These are phyloP conservation scores for Chelonia mydas DNA, from an alignment of 2,797 vertebrate species.

Conservation along the genomic window DNA sequence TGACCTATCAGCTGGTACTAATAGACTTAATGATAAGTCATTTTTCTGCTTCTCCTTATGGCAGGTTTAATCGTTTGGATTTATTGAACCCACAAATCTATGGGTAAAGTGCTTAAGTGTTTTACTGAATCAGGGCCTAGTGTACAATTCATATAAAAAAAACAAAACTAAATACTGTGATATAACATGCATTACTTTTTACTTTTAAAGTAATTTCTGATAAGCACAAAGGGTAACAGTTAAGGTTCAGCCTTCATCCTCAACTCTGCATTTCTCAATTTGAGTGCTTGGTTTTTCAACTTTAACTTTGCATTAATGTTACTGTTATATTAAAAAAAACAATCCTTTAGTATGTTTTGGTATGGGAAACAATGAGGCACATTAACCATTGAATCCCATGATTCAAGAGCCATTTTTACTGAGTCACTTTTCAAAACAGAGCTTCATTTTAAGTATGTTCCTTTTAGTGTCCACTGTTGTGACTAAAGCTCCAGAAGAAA, in stretches of 20 bases:
- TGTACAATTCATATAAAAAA: background rate
- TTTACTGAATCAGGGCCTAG: background rate
- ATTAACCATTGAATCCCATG: fast-evolving
- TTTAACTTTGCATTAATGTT: background rate
- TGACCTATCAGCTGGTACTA: background rate
- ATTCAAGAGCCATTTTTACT: fast-evolving
- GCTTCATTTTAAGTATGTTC: background rate
- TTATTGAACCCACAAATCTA: background rate
- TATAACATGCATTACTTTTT: background rate
- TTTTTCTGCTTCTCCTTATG: background rate
- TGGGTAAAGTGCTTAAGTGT: background rate
- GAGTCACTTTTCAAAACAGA: background rate
- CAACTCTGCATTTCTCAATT: background rate
- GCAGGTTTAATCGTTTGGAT: background rate
- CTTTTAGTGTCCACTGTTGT: background rate
- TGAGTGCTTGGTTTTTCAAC: background rate
- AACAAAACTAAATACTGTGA: background rate
- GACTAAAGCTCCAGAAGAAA: background rate
- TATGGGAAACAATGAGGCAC: background rate
- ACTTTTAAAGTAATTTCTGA: background rate
- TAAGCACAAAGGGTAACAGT: background rate
- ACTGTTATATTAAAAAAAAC: background rate
- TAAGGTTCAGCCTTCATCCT: background rate
- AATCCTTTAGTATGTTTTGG: background rate
- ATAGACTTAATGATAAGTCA: background rate